A percentile compares a stretch with the other conserved stretches of the same genome.
Evolutionary conservation across 2,888 invertebrate species (phyloP).

Genomic region (Drosophila birchii): DNA sequence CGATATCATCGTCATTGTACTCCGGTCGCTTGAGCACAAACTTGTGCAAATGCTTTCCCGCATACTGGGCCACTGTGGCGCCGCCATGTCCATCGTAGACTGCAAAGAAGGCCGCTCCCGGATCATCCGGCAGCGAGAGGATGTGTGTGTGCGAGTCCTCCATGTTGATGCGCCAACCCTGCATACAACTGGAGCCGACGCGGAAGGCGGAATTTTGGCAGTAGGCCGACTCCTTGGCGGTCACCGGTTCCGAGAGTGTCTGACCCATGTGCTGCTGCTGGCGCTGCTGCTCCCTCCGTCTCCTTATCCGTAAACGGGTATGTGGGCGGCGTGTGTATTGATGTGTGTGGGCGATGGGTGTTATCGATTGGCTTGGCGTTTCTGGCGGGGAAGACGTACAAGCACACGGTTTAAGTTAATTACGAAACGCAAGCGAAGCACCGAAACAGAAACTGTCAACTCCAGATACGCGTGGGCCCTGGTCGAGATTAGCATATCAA

Average conservation of each 20-base stretch:
- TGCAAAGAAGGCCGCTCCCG: conserved; percentile 96
- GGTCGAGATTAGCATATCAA: conserved; percentile 64
- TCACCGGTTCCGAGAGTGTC: conserved; percentile 98
- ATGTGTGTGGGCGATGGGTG: conserved; percentile 7
- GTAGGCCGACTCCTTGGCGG: conserved; percentile 93
- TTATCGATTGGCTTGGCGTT: conserved; percentile 39
- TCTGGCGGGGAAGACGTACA: conserved; percentile 29
- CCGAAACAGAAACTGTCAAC: conserved; percentile 33
- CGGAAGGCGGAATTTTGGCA: conserved; percentile 89
- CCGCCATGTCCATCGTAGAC: conserved; percentile 93
- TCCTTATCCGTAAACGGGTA: background rate
- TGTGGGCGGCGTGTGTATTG: background rate
- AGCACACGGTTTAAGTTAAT: conserved; percentile 44
- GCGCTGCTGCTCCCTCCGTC: conserved; percentile 81
- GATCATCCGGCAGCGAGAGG: conserved; percentile 96
- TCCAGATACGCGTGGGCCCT: conserved; percentile 49
- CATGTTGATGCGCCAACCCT: conserved; percentile 99
- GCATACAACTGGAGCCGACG: conserved; percentile 98
- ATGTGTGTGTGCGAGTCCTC: conserved; percentile 99
- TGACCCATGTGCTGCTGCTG: conserved; percentile 91
- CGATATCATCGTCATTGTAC: conserved; percentile 91
- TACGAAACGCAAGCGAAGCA: conserved; percentile 32
- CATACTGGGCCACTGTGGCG: conserved; percentile 96
- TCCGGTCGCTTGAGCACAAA: conserved; percentile 93
- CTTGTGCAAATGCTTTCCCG: conserved; percentile 97